Evolutionary conservation across 2,113 vertebrate species (phyloP).

Genomic region (Rissa tridactyla): DNA sequence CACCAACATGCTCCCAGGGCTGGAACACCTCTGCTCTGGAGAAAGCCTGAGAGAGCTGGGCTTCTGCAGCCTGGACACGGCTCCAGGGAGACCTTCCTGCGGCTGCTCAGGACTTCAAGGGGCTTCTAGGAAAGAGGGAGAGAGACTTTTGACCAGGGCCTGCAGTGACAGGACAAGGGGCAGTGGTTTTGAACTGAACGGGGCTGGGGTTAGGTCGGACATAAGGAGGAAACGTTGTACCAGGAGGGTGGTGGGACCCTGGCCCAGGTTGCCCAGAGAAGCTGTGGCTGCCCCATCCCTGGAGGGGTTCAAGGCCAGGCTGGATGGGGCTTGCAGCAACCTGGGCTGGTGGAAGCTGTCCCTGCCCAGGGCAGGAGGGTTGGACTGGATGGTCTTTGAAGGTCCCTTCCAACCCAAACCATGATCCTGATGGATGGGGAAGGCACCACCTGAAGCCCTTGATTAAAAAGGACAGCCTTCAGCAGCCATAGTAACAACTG

Average conservation of each 20-base stretch:
- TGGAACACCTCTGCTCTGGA: background rate
- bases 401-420: background rate
- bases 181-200: background rate
- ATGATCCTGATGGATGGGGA: background rate
- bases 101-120: background rate
- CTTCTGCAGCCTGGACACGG: background rate
- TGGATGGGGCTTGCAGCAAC: background rate
- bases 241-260: background rate
- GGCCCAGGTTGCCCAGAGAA: background rate
- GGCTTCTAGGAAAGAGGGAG: too few relatives aligned
- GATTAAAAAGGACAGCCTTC: background rate
- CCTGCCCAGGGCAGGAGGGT: background rate
- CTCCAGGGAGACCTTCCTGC: background rate
- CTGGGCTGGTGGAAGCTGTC: too few relatives aligned
- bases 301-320: background rate
- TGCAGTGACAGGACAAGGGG: background rate
- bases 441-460: background rate
- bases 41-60: background rate
- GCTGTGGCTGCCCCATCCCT: background rate
- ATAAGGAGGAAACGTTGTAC: background rate
- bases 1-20: background rate
- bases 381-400: background rate
- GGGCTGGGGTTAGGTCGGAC: background rate
- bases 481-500: background rate
- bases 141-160: background rate